A percentile compares a stretch with the other conserved stretches of the same genome.
Evolutionary conservation across 1,140 invertebrate genomes (phyloP).

Genomic region (Phymastichus coffea): DNA sequence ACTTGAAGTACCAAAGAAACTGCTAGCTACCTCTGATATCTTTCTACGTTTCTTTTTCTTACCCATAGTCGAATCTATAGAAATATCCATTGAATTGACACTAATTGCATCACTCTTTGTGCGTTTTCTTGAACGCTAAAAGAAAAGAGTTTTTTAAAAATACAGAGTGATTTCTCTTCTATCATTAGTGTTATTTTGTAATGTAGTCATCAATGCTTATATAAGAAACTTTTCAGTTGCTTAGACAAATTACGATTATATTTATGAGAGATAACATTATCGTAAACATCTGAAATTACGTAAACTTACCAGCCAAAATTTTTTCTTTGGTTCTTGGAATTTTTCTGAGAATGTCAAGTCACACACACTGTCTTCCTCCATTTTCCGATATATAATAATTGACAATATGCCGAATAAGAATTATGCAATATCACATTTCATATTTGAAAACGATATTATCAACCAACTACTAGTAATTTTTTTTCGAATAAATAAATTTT

Average conservation of each 20-base stretch:
- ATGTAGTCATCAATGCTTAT: too few species aligned
- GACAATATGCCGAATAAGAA: not conserved
- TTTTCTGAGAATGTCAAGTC: conserved; percentile 42
- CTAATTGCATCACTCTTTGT: conserved; percentile 49
- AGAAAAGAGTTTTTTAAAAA: not conserved
- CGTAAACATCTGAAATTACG: not conserved
- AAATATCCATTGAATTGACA: conserved; percentile 48
- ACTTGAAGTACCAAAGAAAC: conserved; percentile 41
- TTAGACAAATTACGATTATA: too few species aligned
- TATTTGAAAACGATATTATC: not conserved
- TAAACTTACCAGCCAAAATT: conserved; percentile 49
- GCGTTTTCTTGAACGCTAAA: conserved; percentile 50
- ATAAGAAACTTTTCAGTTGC: too few species aligned
- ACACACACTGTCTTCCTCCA: conserved; percentile 35
- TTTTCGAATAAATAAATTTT: not conserved
- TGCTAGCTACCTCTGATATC: conserved; percentile 49
- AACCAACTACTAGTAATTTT: too few species aligned
- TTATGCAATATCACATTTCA: not conserved
- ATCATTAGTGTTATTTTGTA: too few species aligned
- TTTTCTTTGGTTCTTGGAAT: conserved; percentile 49
- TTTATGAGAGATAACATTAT: too few species aligned
- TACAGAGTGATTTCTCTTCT: too few species aligned
- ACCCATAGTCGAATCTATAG: conserved; percentile 40
- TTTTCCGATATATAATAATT: too few species aligned
- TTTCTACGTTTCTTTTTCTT: conserved; percentile 49